A percentile compares a stretch with the other conserved stretches of the same genome.
Evolutionary conservation across 2,113 vertebrate species (phyloP).

Genomic region (Phycodurus eques): DNA sequence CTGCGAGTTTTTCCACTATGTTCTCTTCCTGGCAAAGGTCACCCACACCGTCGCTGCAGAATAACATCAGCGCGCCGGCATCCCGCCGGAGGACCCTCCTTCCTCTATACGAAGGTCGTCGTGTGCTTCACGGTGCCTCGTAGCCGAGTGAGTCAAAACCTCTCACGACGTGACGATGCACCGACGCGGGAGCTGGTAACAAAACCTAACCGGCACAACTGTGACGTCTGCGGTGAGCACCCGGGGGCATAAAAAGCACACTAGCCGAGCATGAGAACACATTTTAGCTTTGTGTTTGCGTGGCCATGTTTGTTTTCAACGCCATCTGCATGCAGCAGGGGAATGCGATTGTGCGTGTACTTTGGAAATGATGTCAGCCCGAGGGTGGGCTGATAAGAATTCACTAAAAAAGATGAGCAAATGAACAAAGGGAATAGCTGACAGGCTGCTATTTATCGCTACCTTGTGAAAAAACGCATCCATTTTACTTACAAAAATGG

Average conservation of each 20-base stretch:
- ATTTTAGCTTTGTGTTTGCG: background rate
- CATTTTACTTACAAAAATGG: constrained; percentile 1
- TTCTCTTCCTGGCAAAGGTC: constrained; percentile 21
- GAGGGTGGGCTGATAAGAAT: background rate
- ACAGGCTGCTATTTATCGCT: constrained; percentile 32
- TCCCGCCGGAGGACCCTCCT: constrained; percentile 2
- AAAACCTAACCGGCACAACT: background rate
- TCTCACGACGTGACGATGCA: background rate
- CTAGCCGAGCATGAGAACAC: background rate
- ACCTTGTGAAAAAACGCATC: constrained; percentile 14
- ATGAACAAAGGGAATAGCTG: constrained; percentile 50
- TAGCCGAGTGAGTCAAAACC: background rate
- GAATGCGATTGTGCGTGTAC: constrained; percentile 5
- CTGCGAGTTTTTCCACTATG: constrained; percentile 2
- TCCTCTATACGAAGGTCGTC: constrained; percentile 16
- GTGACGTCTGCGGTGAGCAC: background rate
- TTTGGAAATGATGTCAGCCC: constrained; percentile 19
- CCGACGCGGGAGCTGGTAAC: background rate
- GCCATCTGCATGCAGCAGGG: constrained; percentile 17
- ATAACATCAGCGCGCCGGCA: constrained; percentile 8
- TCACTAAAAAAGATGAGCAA: constrained; percentile 27
- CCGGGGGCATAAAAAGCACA: background rate
- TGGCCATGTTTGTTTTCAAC: constrained; percentile 24
- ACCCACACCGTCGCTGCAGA: constrained; percentile 14
- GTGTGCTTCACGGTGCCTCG: background rate